Evolutionary conservation across 1,140 invertebrate species (phyloP).

Genomic region (Amphibalanus amphitrite): DNA sequence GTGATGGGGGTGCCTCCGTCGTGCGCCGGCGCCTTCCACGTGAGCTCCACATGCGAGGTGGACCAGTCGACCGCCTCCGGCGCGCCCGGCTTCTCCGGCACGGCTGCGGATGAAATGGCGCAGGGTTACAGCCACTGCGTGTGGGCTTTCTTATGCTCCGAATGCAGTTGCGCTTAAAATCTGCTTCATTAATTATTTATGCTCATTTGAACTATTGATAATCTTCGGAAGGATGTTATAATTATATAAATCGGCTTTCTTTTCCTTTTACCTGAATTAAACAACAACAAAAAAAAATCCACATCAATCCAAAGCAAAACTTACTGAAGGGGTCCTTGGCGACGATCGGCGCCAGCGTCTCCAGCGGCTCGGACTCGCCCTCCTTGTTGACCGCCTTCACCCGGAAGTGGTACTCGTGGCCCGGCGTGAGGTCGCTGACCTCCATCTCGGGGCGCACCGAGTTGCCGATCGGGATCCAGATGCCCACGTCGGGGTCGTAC

Average conservation of each 20-base stretch:
- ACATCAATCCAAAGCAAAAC: no score
- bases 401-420: conserved; percentile 94
- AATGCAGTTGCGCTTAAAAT: no score
- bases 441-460: conserved; percentile 64
- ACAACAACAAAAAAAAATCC: no score
- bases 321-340: conserved; percentile 92
- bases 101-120: conserved; percentile 19
- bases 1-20: conserved; percentile 84
- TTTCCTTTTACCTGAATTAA: no score
- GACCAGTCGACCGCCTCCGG: conserved; percentile 83
- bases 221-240: no score
- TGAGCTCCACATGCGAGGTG: conserved; percentile 69
- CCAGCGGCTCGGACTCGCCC: conserved; percentile 90
- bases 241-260: no score
- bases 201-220: no score
- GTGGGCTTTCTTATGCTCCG: no score
- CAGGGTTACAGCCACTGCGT: no score
- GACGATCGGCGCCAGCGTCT: conserved; percentile 73
- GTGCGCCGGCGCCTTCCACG: conserved; percentile 48
- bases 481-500: conserved; percentile 72
- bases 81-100: conserved; percentile 59
- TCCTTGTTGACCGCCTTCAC: conserved; percentile 94
- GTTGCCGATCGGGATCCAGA: conserved; percentile 75
- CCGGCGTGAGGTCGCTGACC: conserved; percentile 70
- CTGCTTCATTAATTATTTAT: no score